Evolutionary conservation across 2,113 vertebrate genomes (phyloP).

Genomic region (Perca flavescens): DNA sequence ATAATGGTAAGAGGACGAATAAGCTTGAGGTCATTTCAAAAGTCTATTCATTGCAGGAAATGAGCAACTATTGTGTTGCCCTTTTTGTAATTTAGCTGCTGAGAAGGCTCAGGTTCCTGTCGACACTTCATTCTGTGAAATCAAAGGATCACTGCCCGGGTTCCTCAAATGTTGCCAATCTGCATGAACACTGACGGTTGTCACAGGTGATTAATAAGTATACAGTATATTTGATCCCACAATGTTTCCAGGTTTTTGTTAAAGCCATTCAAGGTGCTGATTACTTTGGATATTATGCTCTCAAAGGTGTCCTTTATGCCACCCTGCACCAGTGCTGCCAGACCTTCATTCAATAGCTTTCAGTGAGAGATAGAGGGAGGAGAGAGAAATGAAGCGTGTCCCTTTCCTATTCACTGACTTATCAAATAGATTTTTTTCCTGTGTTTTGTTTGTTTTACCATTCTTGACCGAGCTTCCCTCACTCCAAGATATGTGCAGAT

Average conservation of each 20-base stretch:
- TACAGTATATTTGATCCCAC: slow-evolving; percentile 49
- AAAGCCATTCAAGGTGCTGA: slow-evolving; percentile 35
- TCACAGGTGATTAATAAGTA: slow-evolving; percentile 48
- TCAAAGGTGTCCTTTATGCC: slow-evolving; percentile 58
- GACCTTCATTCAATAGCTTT: slow-evolving; percentile 36
- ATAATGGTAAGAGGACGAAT: slow-evolving; percentile 40
- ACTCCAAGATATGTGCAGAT: not conserved
- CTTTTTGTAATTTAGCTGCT: slow-evolving; percentile 63
- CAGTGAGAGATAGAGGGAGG: slow-evolving; percentile 23
- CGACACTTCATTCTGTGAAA: slow-evolving; percentile 75
- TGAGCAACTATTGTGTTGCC: slow-evolving; percentile 59
- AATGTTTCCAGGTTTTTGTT: slow-evolving; percentile 38
- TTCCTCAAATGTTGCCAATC: slow-evolving; percentile 69
- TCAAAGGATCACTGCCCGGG: slow-evolving; percentile 80
- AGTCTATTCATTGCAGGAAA: slow-evolving; percentile 77
- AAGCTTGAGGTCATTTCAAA: slow-evolving; percentile 54
- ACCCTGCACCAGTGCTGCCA: slow-evolving; percentile 7
- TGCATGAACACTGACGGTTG: slow-evolving; percentile 9
- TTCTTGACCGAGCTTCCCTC: not conserved
- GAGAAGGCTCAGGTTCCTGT: slow-evolving; percentile 82
- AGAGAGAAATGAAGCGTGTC: not conserved
- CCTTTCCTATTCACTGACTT: slow-evolving; percentile 10
- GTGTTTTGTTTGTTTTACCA: slow-evolving; percentile 4
- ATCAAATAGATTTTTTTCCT: slow-evolving; percentile 5
- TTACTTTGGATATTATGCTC: slow-evolving; percentile 38